A percentile compares a stretch with the other conserved stretches of the same genome.
These are phyloP conservation scores for Felis chaus DNA, from an alignment of 2,113 vertebrate genomes.

Conservation along the genomic window DNA sequence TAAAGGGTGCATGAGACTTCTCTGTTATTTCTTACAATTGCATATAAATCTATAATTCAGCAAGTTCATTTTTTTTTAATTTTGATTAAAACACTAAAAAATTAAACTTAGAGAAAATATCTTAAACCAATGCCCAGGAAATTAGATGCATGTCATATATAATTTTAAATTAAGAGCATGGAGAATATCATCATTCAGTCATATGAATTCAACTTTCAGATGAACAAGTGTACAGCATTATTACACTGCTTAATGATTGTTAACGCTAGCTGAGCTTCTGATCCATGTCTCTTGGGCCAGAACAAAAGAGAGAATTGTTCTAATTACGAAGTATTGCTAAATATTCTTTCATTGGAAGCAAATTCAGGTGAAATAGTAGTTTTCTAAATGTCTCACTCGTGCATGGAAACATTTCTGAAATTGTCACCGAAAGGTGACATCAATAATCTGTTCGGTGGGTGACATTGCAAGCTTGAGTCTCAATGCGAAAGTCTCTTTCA, in stretches of 20 bases:
- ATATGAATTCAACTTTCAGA: background rate
- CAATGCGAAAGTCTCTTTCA: background rate
- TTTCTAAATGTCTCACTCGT: constrained; percentile 4
- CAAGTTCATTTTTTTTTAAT: background rate
- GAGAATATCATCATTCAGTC: background rate
- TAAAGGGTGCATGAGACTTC: background rate
- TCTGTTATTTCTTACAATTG: background rate
- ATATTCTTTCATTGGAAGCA: background rate
- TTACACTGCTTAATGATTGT: background rate
- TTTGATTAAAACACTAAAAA: background rate
- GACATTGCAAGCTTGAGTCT: background rate
- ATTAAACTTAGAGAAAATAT: background rate
- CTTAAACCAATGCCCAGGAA: background rate
- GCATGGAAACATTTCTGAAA: background rate
- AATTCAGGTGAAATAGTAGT: background rate
- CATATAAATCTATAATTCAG: background rate
- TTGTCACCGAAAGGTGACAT: background rate
- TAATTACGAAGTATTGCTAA: background rate
- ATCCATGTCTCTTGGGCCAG: background rate
- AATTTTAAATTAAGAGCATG: background rate
- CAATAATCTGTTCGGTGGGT: background rate
- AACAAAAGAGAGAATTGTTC: background rate
- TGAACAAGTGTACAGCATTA: background rate
- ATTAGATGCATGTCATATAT: background rate
- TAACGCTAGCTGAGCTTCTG: background rate